phyloP scores from a whole-genome alignment of 1,140 invertebrate species.

The Dryas iulia region DNA sequence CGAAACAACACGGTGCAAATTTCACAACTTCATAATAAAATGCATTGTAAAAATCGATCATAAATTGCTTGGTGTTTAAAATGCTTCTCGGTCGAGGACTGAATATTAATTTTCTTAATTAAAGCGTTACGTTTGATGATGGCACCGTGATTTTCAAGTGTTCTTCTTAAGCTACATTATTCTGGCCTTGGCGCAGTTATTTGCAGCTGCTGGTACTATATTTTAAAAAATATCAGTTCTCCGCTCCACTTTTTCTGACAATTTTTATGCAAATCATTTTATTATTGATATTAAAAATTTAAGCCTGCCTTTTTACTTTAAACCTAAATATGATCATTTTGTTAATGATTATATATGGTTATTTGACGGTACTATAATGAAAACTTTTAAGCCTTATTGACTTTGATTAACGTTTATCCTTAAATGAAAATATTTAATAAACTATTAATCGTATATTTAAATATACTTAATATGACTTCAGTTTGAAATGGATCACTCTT shows the following conservation, averaged over 20 bases:
- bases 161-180: conserved; percentile 6
- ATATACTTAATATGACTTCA: too few species aligned
- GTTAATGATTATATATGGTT: not conserved
- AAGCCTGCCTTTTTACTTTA: not conserved
- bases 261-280: not conserved
- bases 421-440: not conserved
- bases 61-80: not conserved
- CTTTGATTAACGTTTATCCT: not conserved
- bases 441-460: too few species aligned
- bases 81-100: not conserved
- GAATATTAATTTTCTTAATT: not conserved
- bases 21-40: conserved; percentile 16
- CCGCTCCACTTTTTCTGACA: not conserved
- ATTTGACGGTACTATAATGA: not conserved
- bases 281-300: not conserved
- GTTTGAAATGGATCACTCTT: too few species aligned
- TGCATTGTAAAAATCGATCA: conserved; percentile 15
- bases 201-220: conserved; percentile 21
- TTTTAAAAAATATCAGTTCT: not conserved
- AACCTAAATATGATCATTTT: not conserved
- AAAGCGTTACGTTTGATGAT: not conserved
- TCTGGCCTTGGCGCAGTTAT: conserved; percentile 35
- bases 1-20: conserved; percentile 16
- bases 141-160: not conserved
- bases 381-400: not conserved